Base-by-base conservation (phyloP, 2,888 invertebrate genomes). In the Chymomyza caudatula region DNA sequence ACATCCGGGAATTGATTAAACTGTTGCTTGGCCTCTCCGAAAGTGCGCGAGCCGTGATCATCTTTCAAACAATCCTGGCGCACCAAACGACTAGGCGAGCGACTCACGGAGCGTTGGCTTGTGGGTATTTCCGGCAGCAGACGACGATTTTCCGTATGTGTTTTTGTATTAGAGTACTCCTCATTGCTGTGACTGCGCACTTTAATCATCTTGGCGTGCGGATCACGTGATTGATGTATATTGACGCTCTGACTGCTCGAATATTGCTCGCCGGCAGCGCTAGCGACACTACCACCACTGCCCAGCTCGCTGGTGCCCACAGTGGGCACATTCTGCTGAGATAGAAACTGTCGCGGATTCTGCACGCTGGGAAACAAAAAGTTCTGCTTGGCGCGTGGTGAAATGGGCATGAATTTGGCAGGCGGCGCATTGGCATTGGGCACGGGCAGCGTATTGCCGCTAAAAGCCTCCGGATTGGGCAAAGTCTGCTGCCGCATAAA, bases 141-240 rank as follows among this genome's bases (percentile, higher is more conserved):
- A 0, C 90, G 81, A 0, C 90, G 80, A 37, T 76, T 88, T 71
- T 90, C 90, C 4, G 78, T 58, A 3, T 74, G 65, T 1, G 83
- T 60, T 62, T 90, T 87, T 29, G 79, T 87, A 43, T 89, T 88
- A 11, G 89, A 89, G 66, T 90, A 90, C 71, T 90, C 90, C 67
- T 90, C 90, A 67, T 90, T 90, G 76, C 90, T 90, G 68, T 90
- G 90, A 56, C 90, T 90, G 60, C 90, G 87, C 52, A 90, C 90
- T 72, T 90, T 90, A 25, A 90, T 90, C 90, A 90, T 90, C 78
- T 90, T 90, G 13, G 88, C 75, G 67, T 89, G 87, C 23, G 82
- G 86, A 69, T 90, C 89, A 0, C 88, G 84, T 6, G 85, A 74
- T 43, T 88, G 87, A 61, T 89, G 89, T 3, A 88, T 88, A 23